phyloP scores from a whole-genome alignment of 2,797 vertebrate genomes.

The Crotalus adamanteus region DNA sequence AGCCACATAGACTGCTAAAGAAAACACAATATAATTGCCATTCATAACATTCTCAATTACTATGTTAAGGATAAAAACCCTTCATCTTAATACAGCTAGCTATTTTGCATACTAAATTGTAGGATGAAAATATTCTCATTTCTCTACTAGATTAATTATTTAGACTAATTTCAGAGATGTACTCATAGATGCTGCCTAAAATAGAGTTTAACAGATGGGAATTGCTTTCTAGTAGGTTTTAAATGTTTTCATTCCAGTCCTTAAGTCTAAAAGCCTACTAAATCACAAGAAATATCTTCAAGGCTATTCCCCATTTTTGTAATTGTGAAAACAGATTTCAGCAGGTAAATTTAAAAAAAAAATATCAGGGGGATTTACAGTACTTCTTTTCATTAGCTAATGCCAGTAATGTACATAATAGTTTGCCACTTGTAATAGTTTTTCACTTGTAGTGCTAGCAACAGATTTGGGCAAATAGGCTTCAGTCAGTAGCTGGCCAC shows the following conservation, averaged over 20 bases:
- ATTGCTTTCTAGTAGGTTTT: conserved; percentile 18
- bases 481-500: background rate
- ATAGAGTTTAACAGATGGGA: conserved; percentile 26
- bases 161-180: conserved; percentile 20
- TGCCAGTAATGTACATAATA: background rate
- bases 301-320: background rate
- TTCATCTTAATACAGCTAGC: background rate
- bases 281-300: conserved; percentile 7
- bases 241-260: conserved; percentile 17
- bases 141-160: conserved; percentile 2
- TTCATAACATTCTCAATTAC: background rate
- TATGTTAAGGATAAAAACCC: background rate
- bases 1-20: background rate
- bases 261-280: conserved; percentile 15
- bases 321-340: conserved; percentile 16
- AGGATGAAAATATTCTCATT: background rate
- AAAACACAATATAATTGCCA: background rate
- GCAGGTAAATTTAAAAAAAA: background rate
- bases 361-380: background rate
- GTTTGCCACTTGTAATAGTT: background rate
- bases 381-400: background rate
- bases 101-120: background rate
- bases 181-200: background rate
- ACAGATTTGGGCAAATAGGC: background rate
- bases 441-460: background rate